Percentiles rank a stretch among this genome's conserved stretches.
Conservation (phyloP, 1,140 invertebrate genomes). For the Drusus annulatus region DNA sequence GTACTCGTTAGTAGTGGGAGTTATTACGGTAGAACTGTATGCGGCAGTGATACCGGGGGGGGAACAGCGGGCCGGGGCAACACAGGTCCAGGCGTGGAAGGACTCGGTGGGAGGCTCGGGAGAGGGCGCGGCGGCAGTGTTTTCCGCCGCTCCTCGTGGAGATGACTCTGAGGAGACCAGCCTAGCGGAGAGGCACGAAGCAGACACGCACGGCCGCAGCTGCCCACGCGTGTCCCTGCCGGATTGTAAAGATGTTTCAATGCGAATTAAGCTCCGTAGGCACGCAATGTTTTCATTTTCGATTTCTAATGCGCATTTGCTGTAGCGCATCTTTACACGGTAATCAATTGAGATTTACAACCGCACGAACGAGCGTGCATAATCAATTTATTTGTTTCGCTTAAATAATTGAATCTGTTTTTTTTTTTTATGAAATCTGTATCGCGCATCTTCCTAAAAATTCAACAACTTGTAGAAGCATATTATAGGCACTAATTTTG, state of each 20-base stretch:
- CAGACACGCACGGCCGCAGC: neutral
- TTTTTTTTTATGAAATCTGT: too few relatives aligned
- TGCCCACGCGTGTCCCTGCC: constrained; percentile 21
- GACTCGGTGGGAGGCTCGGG: neutral
- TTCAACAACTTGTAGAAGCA: too few relatives aligned
- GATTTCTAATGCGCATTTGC: neutral
- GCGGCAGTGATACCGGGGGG: neutral
- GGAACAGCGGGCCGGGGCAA: neutral
- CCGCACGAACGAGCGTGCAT: too few relatives aligned
- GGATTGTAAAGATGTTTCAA: neutral
- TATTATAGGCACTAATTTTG: too few relatives aligned
- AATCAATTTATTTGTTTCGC: too few relatives aligned
- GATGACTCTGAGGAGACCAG: neutral
- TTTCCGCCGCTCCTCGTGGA: neutral
- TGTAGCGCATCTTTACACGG: too few relatives aligned
- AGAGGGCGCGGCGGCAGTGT: neutral
- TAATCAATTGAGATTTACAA: too few relatives aligned
- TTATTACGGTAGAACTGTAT: constrained; percentile 20
- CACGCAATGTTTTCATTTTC: constrained; percentile 14
- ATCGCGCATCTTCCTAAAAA: too few relatives aligned
- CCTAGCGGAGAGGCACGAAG: neutral
- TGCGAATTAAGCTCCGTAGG: neutral
- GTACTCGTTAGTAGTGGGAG: neutral
- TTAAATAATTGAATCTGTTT: too few relatives aligned
- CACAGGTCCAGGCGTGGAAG: neutral